Conservation (phyloP, 2,797 vertebrate species). For the Macrochelys suwanniensis region DNA sequence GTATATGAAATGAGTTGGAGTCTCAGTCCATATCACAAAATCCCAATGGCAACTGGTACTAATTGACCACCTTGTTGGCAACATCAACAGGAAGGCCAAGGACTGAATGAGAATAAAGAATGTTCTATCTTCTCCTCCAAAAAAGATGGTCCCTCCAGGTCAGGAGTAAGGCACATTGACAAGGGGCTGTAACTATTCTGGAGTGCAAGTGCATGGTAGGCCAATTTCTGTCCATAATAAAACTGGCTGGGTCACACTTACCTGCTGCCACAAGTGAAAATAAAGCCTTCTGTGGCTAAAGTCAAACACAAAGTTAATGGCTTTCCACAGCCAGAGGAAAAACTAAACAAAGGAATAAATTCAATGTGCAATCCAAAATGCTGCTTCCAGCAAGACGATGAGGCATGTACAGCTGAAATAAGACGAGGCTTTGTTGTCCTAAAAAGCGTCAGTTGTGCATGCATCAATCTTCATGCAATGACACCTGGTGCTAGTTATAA, state of each 20-base stretch:
- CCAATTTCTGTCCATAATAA: background rate
- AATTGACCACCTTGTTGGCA: background rate
- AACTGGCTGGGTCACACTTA: constrained; percentile 54
- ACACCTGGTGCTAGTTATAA: background rate
- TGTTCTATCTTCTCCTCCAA: background rate
- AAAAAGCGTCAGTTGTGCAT: background rate
- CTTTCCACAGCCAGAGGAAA: background rate
- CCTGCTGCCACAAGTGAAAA: constrained; percentile 60
- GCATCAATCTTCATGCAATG: background rate
- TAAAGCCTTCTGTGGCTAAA: constrained; percentile 46
- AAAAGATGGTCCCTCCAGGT: background rate
- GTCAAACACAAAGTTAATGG: constrained; percentile 43
- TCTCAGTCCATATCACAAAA: background rate
- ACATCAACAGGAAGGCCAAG: background rate
- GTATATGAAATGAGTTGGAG: background rate
- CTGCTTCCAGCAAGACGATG: background rate
- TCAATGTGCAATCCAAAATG: accelerated
- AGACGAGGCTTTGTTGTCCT: background rate
- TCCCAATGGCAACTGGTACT: background rate
- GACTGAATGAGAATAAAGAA: background rate
- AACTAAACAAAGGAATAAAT: constrained; percentile 22
- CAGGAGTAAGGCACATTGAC: background rate
- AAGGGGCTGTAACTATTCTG: background rate
- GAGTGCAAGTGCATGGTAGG: background rate
- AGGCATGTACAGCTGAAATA: background rate